Evolutionary conservation across 2,888 invertebrate genomes (phyloP), one percentile per base, ranked within the genome.

Genomic region (Itoplectis maculator): DNA sequence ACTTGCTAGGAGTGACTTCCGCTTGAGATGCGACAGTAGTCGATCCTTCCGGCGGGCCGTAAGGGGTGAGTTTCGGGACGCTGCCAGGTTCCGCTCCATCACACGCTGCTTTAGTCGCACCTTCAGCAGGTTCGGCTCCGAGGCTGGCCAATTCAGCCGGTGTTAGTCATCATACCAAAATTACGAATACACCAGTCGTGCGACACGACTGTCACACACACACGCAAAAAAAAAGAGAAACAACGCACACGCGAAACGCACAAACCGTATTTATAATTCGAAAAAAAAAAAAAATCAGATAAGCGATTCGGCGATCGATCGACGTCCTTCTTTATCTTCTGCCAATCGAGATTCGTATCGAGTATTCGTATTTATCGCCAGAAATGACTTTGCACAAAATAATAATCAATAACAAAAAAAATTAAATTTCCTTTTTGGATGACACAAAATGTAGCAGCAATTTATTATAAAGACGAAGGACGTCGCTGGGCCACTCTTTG

Each of bases 101-200:
- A 98, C 98, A 93, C 98, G 97, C 94, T 98, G 97, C 94, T 97
- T 98, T 93, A 97, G 95, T 88, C 97, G 96, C 94, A 97, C 96
- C 95, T 97, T 98, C 94, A 97, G 95, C 94, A 98, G 96, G 95
- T 99, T 98, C 90, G 98, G 98, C 95, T 98, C 98, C 94, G 98
- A 98, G 93, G 98, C 98, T 97, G 95, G 90, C 92, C 92, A 92
- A 92, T 91, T 90, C 87, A 92, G 91, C 92, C 92, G 88, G 91
- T 89, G 92, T 92, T 92, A 93, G 92, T 91, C 84, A 88, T 88
- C 89, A 88, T 90, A 88, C 87, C 87, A 89, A 87, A n/a, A 85
- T 86, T 84, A 82, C 82, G 84, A 68, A 68, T 79, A 79, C 70
- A 82, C 79, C 81, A 78, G 78, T 78, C 81, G 72, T 78, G 80